Conservation (phyloP, 1,140 invertebrate species). For the Trichonephila inaurata region DNA sequence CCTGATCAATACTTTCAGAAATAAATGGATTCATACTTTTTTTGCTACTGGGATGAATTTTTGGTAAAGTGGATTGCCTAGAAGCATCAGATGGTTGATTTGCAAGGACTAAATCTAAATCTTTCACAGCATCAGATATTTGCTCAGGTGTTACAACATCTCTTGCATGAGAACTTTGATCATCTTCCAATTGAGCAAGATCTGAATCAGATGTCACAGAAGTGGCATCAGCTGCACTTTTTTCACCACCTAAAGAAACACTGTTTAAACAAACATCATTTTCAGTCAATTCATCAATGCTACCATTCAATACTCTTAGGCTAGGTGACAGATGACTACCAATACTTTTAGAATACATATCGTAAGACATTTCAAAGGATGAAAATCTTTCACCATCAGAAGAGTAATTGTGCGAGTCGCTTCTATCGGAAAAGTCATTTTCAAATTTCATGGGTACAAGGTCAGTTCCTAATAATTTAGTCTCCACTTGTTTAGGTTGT, state of each 20-base stretch:
- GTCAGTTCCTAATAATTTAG: slow-evolving; percentile 11
- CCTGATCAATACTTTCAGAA: neutral
- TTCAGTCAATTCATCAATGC: slow-evolving; percentile 81
- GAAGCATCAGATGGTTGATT: neutral
- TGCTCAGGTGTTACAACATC: slow-evolving; percentile 83
- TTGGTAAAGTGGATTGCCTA: neutral
- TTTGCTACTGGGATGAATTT: neutral
- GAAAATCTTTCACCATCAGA: slow-evolving; percentile 60
- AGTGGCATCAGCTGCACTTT: neutral
- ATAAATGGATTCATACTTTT: slow-evolving; percentile 9
- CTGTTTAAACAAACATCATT: slow-evolving; percentile 80
- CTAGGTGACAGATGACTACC: slow-evolving; percentile 84
- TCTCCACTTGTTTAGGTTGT: slow-evolving; percentile 71
- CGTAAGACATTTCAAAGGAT: slow-evolving; percentile 79
- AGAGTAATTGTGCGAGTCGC: slow-evolving; percentile 28
- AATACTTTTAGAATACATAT: slow-evolving; percentile 79
- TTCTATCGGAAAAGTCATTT: slow-evolving; percentile 57
- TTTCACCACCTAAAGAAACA: slow-evolving; percentile 21
- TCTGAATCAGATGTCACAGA: slow-evolving; percentile 44
- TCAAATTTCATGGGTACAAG: slow-evolving; percentile 74
- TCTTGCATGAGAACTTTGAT: slow-evolving; percentile 77
- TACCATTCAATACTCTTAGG: slow-evolving; percentile 84
- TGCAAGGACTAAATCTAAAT: neutral
- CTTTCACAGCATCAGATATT: slow-evolving; percentile 84
- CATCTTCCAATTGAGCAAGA: slow-evolving; percentile 14